These are phyloP conservation scores for Manacus vitellinus DNA, from an alignment of 2,113 vertebrate species.

Conservation along the genomic window DNA sequence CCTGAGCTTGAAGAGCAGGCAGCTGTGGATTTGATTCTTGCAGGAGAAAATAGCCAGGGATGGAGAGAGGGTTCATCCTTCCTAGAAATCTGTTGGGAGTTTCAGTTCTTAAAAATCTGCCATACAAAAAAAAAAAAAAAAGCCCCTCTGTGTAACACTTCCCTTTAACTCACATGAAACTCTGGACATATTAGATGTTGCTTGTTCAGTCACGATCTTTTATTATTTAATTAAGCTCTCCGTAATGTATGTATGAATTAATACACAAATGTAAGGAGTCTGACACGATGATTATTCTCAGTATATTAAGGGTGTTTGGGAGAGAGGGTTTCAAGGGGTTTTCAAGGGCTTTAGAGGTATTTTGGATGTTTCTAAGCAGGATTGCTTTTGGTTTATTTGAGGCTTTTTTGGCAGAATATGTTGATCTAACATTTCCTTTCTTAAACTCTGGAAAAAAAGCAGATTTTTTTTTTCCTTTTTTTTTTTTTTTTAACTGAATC, in stretches of 20 bases:
- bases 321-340: constrained; percentile 39
- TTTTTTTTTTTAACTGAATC: not conserved
- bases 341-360: constrained; percentile 36
- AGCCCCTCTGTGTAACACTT: not conserved
- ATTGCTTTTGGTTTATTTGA: constrained; percentile 44
- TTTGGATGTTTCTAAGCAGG: constrained; percentile 35
- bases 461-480: not conserved
- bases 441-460: not conserved
- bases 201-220: not conserved
- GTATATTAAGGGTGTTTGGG: constrained; percentile 15
- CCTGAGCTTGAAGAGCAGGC: not conserved
- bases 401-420: constrained; percentile 28
- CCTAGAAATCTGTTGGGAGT: not conserved
- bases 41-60: not conserved
- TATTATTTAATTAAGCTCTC: constrained; percentile 59
- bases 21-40: not conserved
- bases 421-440: constrained; percentile 35
- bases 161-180: not conserved
- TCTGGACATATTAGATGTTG: not conserved
- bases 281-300: not conserved
- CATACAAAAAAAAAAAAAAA: not conserved
- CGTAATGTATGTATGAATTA: constrained; percentile 50
- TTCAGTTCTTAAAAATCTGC: not conserved
- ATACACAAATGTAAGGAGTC: constrained; percentile 33
- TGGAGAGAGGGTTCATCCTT: not conserved